Percentiles rank a stretch among this genome's conserved stretches.
phyloP scores from a whole-genome alignment of 2,113 vertebrate species.

The Gallinago undulata region DNA sequence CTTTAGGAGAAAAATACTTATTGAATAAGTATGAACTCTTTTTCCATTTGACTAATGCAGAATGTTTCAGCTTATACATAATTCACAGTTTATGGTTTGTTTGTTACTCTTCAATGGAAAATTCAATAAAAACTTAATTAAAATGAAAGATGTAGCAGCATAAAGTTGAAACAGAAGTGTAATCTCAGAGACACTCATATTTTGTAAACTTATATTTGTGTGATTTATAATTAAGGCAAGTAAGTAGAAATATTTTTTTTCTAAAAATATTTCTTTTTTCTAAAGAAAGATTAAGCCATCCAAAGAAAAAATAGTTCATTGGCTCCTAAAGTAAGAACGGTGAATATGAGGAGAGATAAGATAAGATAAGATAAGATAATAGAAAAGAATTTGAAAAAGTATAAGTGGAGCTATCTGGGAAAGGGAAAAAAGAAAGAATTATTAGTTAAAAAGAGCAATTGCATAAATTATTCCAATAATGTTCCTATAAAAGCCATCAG shows the following conservation, averaged over 20 bases:
- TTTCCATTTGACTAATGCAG: background rate
- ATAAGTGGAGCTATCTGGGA: background rate
- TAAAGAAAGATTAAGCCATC: background rate
- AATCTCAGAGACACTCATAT: background rate
- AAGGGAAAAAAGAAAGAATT: background rate
- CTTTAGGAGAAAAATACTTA: background rate
- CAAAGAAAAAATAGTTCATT: background rate
- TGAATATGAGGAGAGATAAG: background rate
- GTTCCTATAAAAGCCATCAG: conserved; percentile 21
- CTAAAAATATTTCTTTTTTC: background rate
- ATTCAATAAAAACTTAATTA: conserved; percentile 47
- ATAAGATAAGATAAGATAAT: background rate
- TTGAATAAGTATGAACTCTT: background rate
- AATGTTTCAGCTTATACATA: background rate
- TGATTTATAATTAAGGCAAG: conserved; percentile 5
- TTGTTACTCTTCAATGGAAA: conserved; percentile 27
- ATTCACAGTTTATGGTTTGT: background rate
- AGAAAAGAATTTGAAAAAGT: background rate
- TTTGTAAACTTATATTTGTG: background rate
- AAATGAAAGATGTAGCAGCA: background rate
- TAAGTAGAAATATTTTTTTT: background rate
- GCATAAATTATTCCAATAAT: conserved; percentile 53
- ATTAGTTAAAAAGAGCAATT: conserved; percentile 39
- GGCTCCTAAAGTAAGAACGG: background rate
- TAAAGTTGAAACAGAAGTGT: conserved; percentile 15